These are phyloP conservation scores for Eueides isabella DNA, from an alignment of 1,140 invertebrate genomes.

Conservation along the genomic window DNA sequence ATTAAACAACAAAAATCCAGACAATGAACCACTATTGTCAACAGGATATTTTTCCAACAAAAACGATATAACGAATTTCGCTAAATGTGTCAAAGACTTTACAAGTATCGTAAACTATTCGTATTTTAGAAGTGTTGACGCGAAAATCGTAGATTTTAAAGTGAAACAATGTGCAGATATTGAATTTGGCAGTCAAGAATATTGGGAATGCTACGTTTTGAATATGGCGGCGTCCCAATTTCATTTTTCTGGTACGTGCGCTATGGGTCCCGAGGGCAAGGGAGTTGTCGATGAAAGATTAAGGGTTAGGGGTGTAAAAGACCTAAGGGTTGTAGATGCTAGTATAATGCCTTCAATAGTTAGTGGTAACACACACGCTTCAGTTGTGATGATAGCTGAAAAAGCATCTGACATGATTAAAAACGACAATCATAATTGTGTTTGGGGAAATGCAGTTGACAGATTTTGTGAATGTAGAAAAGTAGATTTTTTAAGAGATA, in stretches of 20 bases:
- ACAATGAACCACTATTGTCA: slow-evolving; percentile 92
- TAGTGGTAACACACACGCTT: slow-evolving; percentile 62
- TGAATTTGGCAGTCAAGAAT: slow-evolving; percentile 84
- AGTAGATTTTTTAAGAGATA: neutral
- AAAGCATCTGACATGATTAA: slow-evolving; percentile 87
- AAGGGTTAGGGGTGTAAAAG: slow-evolving; percentile 78
- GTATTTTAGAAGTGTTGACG: slow-evolving; percentile 82
- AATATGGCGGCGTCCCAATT: slow-evolving; percentile 61
- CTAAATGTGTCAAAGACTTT: slow-evolving; percentile 88
- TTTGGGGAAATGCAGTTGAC: neutral
- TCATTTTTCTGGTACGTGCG: slow-evolving; percentile 81
- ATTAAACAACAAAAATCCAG: slow-evolving; percentile 89
- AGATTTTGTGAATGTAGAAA: neutral
- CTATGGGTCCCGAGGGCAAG: slow-evolving; percentile 84
- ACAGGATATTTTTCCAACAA: slow-evolving; percentile 92
- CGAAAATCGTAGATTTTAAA: slow-evolving; percentile 68
- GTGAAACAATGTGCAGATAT: slow-evolving; percentile 79
- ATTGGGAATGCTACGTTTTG: slow-evolving; percentile 83
- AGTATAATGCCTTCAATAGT: slow-evolving; percentile 65
- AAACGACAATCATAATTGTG: slow-evolving; percentile 1
- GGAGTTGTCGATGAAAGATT: slow-evolving; percentile 82
- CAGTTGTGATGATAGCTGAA: slow-evolving; percentile 86
- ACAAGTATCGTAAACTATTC: slow-evolving; percentile 80
- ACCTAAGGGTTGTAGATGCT: slow-evolving; percentile 63
- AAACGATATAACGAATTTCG: slow-evolving; percentile 87